A percentile compares a stretch with the other conserved stretches of the same genome.
These are phyloP conservation scores for Syngnathoides biaculeatus DNA, from an alignment of 2,113 vertebrate genomes.

Conservation along the genomic window DNA sequence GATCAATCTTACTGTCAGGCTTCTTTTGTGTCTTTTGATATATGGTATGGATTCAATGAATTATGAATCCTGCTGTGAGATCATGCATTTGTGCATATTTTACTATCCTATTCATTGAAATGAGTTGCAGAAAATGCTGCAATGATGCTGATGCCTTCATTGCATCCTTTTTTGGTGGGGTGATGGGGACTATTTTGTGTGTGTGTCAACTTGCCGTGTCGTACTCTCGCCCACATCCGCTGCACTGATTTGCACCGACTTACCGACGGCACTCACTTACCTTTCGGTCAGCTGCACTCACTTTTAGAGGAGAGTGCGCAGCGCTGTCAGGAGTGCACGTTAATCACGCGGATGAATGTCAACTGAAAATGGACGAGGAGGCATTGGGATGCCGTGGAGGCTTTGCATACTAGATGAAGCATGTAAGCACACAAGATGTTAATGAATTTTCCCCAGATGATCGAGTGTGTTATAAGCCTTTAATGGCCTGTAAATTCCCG, in stretches of 20 bases:
- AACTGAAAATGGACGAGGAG: slow-evolving; percentile 2
- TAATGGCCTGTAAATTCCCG: slow-evolving; percentile 38
- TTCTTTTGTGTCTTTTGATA: not conserved
- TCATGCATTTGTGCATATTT: not conserved
- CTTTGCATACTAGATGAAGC: not conserved
- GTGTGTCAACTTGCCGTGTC: slow-evolving; percentile 34
- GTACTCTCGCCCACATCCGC: not conserved
- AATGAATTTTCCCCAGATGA: slow-evolving; percentile 7
- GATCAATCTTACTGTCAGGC: not conserved
- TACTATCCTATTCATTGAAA: not conserved
- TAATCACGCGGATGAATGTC: slow-evolving; percentile 18
- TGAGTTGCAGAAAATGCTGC: not conserved
- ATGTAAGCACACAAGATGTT: slow-evolving; percentile 5
- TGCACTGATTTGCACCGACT: slow-evolving; percentile 39
- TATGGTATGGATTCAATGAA: not conserved
- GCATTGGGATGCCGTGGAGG: not conserved
- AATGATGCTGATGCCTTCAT: not conserved
- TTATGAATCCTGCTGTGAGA: not conserved
- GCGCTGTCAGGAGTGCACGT: slow-evolving; percentile 16
- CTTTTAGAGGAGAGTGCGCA: slow-evolving; percentile 13
- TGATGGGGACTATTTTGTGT: slow-evolving; percentile 27
- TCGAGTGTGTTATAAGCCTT: slow-evolving; percentile 11
- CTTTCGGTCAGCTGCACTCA: slow-evolving; percentile 35
- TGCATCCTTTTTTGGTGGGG: slow-evolving; percentile 11
- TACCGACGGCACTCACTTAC: slow-evolving; percentile 37